Evolutionary conservation across 2,888 invertebrate species (phyloP).

Genomic region (Athalia cordata): DNA sequence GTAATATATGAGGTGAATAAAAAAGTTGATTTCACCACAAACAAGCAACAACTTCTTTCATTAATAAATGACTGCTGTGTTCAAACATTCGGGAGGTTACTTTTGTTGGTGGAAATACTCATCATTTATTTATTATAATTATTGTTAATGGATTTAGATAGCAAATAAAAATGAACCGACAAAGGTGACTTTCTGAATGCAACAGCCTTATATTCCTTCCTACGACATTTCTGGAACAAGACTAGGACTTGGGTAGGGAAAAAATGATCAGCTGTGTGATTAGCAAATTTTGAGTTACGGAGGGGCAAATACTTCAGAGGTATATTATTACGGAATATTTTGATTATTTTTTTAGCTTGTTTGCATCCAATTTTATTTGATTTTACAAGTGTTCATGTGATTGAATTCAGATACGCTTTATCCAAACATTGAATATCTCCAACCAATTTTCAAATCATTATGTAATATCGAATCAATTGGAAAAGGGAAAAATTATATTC

Average conservation of each 20-base stretch:
- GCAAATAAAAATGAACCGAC: constrained; percentile 47
- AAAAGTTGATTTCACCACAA: constrained; percentile 68
- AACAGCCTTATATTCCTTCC: constrained; percentile 72
- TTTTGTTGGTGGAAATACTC: constrained; percentile 62
- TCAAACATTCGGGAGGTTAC: constrained; percentile 71
- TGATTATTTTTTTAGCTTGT: no score
- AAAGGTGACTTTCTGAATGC: constrained; percentile 72
- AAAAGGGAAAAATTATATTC: no score
- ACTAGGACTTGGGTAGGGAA: constrained; percentile 54
- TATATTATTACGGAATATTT: no score
- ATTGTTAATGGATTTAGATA: background rate
- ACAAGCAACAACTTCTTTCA: constrained; percentile 70
- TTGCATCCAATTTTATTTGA: no score
- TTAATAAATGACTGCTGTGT: constrained; percentile 69
- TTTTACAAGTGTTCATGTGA: no score
- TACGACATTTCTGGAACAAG: constrained; percentile 60
- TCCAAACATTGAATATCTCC: no score
- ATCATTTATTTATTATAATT: constrained; percentile 16
- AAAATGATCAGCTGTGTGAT: constrained; percentile 14
- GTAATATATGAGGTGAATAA: constrained; percentile 72
- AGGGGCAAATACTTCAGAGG: background rate
- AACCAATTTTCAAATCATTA: no score
- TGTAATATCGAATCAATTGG: no score
- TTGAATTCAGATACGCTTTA: no score
- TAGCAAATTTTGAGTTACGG: background rate